Evolutionary conservation across 2,888 invertebrate genomes (phyloP), one percentile per base, ranked within the genome.

Genomic region (Harpalus rubripes): DNA sequence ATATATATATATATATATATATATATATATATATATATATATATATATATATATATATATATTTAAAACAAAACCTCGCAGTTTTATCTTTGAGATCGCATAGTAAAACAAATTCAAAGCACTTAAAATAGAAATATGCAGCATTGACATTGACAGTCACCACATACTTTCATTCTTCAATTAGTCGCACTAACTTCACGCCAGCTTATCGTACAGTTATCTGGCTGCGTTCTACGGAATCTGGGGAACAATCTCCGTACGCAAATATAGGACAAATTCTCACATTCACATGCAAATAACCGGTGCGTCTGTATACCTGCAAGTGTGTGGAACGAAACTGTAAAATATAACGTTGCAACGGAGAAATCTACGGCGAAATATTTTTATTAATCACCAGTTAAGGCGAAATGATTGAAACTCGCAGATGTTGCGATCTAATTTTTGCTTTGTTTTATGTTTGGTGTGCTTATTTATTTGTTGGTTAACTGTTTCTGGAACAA

Each of bases 341-440:
- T 68, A 68, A 68, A 68, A 68, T 15, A 68, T 68, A 68, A 68
- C 68, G 68, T 68, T 68, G 41, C 41, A 26, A 8, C 15, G 68
- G 68, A 68, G 39, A 68, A 41, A 32, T 68, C 39, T 65, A 32
- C 65, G 32, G 68, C 39, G 32, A 68, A 32, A 39, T 32, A 68
- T 39, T 7, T 59, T 68, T 68, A 39, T 68, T 63, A 63, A 63
- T 26, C 7, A 63, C 12, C 3, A 61, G 8, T 10, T 63, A 26
- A 26, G 12, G 68, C 7, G 39, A 68, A 68, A 68, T 68, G 41
- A 68, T 68, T 68, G 68, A 41, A 26, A 7, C 7, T n/a, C 16
- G 7, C 63, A 63, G 16, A 68, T 68, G 68, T 32, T 39, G 68
- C 39, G 41, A 68, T 68, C 68, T 41, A 68, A 68, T 68, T 68